Evolutionary conservation across 2,113 vertebrate genomes (phyloP).

Genomic region (Crypturellus undulatus): DNA sequence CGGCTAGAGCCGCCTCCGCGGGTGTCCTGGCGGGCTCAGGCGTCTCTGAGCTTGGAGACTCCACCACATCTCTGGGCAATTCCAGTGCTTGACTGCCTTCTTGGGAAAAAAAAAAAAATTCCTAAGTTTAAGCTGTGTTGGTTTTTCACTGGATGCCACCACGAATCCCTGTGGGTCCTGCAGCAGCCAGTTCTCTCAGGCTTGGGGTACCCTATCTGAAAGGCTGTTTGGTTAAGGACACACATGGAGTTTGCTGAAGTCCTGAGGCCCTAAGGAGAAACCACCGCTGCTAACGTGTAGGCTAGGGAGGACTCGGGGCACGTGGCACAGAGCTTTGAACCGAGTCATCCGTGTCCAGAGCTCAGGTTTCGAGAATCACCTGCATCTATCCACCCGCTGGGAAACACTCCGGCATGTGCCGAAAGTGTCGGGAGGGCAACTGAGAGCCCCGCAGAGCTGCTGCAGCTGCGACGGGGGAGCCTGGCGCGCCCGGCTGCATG

Average conservation of each 20-base stretch:
- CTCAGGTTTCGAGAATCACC: not conserved
- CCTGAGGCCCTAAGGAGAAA: not conserved
- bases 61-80: not conserved
- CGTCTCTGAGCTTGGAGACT: not conserved
- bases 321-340: rapidly evolving
- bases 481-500: not conserved
- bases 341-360: not conserved
- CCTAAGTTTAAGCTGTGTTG: rapidly evolving
- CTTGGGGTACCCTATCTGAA: not conserved
- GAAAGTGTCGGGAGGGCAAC: too few species aligned
- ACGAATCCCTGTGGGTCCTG: not conserved
- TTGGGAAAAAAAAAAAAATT: not conserved
- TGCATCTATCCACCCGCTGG: not conserved
- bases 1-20: rapidly evolving
- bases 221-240: not conserved
- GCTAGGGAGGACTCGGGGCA: not conserved
- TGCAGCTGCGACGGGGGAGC: not conserved
- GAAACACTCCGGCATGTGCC: not conserved
- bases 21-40: not conserved
- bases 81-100: not conserved
- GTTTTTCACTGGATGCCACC: not conserved
- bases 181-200: not conserved
- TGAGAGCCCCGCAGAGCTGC: not conserved
- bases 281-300: rapidly evolving
- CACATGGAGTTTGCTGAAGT: not conserved